Base-by-base conservation (phyloP, 2,797 vertebrate genomes). In the Leptodactylus fallax region DNA sequence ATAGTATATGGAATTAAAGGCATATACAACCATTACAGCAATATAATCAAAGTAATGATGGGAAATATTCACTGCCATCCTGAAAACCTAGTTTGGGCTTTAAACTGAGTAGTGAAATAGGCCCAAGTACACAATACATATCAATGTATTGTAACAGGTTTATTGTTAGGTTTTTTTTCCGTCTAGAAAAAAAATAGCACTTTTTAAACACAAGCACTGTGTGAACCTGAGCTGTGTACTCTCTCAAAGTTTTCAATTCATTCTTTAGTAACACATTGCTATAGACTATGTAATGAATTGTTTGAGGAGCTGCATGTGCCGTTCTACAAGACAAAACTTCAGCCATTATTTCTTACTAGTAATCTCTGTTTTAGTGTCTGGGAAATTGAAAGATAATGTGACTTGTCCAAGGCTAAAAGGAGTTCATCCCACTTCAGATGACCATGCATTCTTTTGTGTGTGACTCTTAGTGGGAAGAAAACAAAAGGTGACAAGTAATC, bases 381-480 rank as follows among this genome's bases (percentile, higher is more conserved):
- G 83, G 79, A 85, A 89, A 85, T 23, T 55, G 76, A 71, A 77
- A 81, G 67, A 85, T 85, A 81, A 71, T 74, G 78, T 65, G 56
- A 76, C 69, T 76, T 77, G 69, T 81, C 69, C 83, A 89, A 82
- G 83, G 87, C 85, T 81, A 82, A 27, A 81, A 85, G 19, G 21
- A 47, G 77, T 63, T 78, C 60, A 83, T 71, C 83, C 67, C 51
- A 27, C 47, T 89, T 85, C 21, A 77, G 25, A 85, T 77, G 87
- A 19, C 79, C 79, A 85, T 81, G 83, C 87, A 85, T 89, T 89
- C 79, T 85, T 88, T 81, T 56, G 78, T 23, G 77, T 77, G 58
- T 82, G 79, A 81, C 60, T 74, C 21, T 85, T 85, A 36, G 69
- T 89, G 71, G 47, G 45, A 85, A 74, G 71, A 81, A 88, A 89